Evolutionary conservation across 2,888 invertebrate species (phyloP).

Genomic region (Scaptomyza reducta): DNA sequence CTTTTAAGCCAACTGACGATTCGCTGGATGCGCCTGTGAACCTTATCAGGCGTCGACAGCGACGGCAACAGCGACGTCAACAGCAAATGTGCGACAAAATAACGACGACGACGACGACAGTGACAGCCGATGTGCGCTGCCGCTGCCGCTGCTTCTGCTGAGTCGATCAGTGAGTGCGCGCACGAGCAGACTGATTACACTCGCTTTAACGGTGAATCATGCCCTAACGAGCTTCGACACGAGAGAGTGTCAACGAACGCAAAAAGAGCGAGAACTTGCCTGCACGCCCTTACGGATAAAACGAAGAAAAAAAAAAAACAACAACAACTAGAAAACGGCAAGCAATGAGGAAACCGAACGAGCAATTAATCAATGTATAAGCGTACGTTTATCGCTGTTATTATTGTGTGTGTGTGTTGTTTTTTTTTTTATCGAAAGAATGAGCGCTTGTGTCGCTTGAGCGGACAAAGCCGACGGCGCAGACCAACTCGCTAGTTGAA

Average conservation of each 20-base stretch:
- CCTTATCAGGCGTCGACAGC: slow-evolving; percentile 68
- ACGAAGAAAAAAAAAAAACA: not conserved
- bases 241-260: slow-evolving; percentile 16
- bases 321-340: not conserved
- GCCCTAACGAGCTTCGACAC: slow-evolving; percentile 44
- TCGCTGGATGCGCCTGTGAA: slow-evolving; percentile 73
- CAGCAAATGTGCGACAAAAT: slow-evolving; percentile 3
- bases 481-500: slow-evolving; percentile 67
- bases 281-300: slow-evolving; percentile 24
- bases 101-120: slow-evolving; percentile 16
- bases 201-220: slow-evolving; percentile 72
- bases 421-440: not conserved
- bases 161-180: slow-evolving; percentile 74
- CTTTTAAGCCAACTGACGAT: slow-evolving; percentile 76
- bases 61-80: slow-evolving; percentile 20
- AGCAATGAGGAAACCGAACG: not conserved
- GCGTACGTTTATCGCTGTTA: slow-evolving; percentile 34
- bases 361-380: slow-evolving; percentile 8
- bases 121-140: slow-evolving; percentile 20
- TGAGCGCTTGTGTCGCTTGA: slow-evolving; percentile 19
- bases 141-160: slow-evolving; percentile 1
- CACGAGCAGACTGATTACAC: slow-evolving; percentile 74
- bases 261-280: slow-evolving; percentile 9
- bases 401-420: not conserved
- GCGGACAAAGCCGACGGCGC: slow-evolving; percentile 51